Evolutionary conservation across 2,888 invertebrate genomes (phyloP).

Genomic region (Nemoura dubitans): DNA sequence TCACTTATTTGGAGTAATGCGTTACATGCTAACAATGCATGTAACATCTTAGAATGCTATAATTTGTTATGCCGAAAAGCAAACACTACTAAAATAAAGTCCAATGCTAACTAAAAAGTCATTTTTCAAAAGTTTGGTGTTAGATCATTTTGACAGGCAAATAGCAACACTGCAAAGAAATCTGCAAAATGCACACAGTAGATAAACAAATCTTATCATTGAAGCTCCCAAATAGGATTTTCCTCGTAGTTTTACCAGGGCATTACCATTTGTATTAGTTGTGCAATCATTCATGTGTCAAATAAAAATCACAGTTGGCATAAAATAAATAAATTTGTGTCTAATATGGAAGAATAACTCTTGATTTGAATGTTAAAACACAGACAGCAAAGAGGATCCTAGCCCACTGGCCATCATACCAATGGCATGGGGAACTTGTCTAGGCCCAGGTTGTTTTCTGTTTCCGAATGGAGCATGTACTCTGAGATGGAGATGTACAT

Average conservation of each 20-base stretch:
- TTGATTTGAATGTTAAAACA: slow-evolving; percentile 18
- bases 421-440: slow-evolving; percentile 19
- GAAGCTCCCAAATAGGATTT: background rate
- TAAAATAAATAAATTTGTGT: background rate
- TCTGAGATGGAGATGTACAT: slow-evolving; percentile 87
- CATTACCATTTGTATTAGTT: background rate
- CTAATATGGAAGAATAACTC: slow-evolving; percentile 18
- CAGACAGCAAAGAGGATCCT: background rate
- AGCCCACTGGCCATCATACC: slow-evolving; percentile 1
- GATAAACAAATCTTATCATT: background rate
- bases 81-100: too few relatives aligned
- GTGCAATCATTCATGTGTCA: background rate
- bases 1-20: too few relatives aligned
- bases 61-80: too few relatives aligned
- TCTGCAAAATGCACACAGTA: background rate
- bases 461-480: slow-evolving; percentile 67
- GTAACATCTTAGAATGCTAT: too few relatives aligned
- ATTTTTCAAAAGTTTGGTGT: too few relatives aligned
- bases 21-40: too few relatives aligned
- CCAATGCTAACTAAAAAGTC: too few relatives aligned
- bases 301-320: background rate
- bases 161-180: background rate
- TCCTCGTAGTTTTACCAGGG: too few relatives aligned
- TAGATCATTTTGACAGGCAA: background rate
- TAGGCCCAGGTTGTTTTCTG: background rate